Percentiles rank a stretch among this genome's conserved stretches.
Conservation (phyloP, 2,113 vertebrate genomes). For the Psettodes erumei region DNA sequence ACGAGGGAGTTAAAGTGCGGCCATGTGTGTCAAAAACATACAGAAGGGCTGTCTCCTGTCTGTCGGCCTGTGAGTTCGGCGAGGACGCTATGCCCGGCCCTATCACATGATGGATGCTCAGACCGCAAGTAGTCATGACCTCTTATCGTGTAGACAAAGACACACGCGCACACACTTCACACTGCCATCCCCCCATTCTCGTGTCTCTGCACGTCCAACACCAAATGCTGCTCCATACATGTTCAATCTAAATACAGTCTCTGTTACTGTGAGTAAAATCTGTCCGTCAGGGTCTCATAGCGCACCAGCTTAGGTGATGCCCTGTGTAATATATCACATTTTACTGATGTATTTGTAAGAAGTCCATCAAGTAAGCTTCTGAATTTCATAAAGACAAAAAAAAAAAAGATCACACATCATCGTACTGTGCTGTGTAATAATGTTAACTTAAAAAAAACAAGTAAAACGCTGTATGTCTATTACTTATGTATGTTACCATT, state of each 20-base stretch:
- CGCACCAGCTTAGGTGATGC: not conserved
- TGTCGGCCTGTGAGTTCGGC: constrained; percentile 13
- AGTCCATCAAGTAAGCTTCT: not conserved
- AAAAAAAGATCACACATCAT: not conserved
- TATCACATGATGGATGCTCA: constrained; percentile 20
- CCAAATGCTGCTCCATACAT: constrained; percentile 1
- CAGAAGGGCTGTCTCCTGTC: constrained; percentile 51
- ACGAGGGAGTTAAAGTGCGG: constrained; percentile 37
- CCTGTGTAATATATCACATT: not conserved
- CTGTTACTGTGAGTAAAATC: constrained; percentile 48
- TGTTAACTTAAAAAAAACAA: too few species aligned
- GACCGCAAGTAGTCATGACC: constrained; percentile 16
- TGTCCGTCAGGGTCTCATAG: not conserved
- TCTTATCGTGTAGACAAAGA: not conserved
- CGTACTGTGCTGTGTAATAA: too few species aligned
- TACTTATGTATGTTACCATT: too few species aligned
- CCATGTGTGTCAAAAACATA: constrained; percentile 54
- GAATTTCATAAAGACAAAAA: not conserved
- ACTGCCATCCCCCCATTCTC: too few species aligned
- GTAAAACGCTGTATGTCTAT: too few species aligned
- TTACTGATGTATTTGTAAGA: not conserved
- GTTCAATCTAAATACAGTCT: constrained; percentile 59
- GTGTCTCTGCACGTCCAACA: too few species aligned
- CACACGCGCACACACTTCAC: not conserved
- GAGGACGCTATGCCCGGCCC: constrained; percentile 18